Evolutionary conservation across 2,888 invertebrate species (phyloP).

Genomic region (Meganola albula): DNA sequence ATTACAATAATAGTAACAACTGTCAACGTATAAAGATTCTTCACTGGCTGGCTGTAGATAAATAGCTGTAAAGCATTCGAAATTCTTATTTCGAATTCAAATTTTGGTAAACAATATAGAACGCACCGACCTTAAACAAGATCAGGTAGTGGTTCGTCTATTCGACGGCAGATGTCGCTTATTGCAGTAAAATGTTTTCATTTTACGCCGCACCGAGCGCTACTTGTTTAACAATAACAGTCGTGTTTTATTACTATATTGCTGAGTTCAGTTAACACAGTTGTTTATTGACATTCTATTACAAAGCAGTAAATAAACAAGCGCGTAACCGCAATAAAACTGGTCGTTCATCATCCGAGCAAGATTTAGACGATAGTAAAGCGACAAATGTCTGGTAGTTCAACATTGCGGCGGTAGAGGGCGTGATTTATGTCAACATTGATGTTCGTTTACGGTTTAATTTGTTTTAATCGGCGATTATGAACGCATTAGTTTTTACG

Average conservation of each 20-base stretch:
- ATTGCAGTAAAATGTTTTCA: slow-evolving; percentile 24
- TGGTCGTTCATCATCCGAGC: slow-evolving; percentile 55
- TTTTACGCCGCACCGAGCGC: slow-evolving; percentile 33
- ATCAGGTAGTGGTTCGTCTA: slow-evolving; percentile 40
- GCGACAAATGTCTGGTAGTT: slow-evolving; percentile 53
- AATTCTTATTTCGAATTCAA: too few relatives aligned
- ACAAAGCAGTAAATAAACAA: slow-evolving; percentile 63
- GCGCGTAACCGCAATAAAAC: slow-evolving; percentile 60
- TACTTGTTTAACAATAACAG: slow-evolving; percentile 39
- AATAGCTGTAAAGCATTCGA: too few relatives aligned
- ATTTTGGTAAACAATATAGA: too few relatives aligned
- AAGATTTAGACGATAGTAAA: slow-evolving; percentile 62
- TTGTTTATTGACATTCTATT: slow-evolving; percentile 66
- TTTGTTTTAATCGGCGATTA: slow-evolving; percentile 58
- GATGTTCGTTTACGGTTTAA: slow-evolving; percentile 55
- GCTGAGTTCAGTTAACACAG: slow-evolving; percentile 46
- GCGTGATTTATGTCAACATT: slow-evolving; percentile 60
- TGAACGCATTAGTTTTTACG: slow-evolving; percentile 62
- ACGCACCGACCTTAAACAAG: too few relatives aligned
- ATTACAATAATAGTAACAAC: too few relatives aligned
- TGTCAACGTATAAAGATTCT: too few relatives aligned
- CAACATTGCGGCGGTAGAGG: slow-evolving; percentile 52
- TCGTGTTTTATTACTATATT: slow-evolving; percentile 58
- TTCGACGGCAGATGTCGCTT: slow-evolving; percentile 56
- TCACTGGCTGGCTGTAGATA: too few relatives aligned